Evolutionary conservation across 2,113 vertebrate species (phyloP).

Genomic region (Rhegmatorhina hoffmannsi): DNA sequence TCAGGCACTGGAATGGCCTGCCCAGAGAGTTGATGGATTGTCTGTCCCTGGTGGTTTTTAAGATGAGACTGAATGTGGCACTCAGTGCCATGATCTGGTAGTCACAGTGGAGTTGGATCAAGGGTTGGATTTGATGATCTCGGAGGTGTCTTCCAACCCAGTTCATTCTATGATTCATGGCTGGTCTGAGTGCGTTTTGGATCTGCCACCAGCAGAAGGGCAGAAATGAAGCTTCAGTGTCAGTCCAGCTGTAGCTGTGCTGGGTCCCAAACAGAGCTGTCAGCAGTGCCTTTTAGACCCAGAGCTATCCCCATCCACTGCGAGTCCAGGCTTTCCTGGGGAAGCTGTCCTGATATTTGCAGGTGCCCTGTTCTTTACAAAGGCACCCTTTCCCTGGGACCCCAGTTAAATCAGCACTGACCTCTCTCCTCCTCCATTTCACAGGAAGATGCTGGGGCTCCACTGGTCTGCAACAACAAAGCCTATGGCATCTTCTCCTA

Average conservation of each 20-base stretch:
- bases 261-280: not conserved
- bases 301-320: not conserved
- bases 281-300: not conserved
- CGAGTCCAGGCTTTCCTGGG: not conserved
- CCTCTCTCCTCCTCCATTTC: not conserved
- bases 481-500: constrained; percentile 62
- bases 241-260: not conserved
- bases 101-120: too few relatives aligned
- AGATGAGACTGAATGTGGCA: too few relatives aligned
- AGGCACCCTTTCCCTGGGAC: not conserved
- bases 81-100: too few relatives aligned
- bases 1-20: too few relatives aligned
- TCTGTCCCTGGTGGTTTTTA: too few relatives aligned
- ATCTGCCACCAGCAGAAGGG: not conserved
- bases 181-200: not conserved
- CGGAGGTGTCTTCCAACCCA: too few relatives aligned
- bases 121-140: too few relatives aligned
- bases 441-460: constrained; percentile 23
- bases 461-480: constrained; percentile 42
- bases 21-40: too few relatives aligned
- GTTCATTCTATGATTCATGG: rapidly evolving
- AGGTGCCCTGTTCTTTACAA: not conserved
- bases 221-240: not conserved
- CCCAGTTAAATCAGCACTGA: not conserved
- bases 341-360: not conserved